Evolutionary conservation across 2,888 invertebrate genomes (phyloP), one percentile per base, ranked within the genome.

Genomic region (Agriotes lineatus): DNA sequence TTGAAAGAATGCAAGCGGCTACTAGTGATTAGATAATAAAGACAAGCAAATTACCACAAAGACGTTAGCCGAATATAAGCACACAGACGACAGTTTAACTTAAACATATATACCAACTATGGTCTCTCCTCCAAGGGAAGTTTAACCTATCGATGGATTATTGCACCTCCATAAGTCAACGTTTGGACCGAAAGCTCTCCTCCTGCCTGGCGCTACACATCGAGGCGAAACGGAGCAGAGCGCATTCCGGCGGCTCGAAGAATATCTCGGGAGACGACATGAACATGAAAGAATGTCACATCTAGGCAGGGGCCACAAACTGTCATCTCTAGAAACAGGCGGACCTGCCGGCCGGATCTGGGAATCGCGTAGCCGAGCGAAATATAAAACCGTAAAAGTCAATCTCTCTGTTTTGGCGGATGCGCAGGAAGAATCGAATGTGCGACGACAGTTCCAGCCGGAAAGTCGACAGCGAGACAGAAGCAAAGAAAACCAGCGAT

Each of bases 241-340:
- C 10, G 14, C 19, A 62, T 72, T 73, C 74, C 66, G 72, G 69
- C 69, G 73, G 69, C 73, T 70, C 70, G 69, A 65, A 25, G 7
- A 63, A 68, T 54, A 19, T 66, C 44, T 45, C 57, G 70, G 70
- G 73, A 77, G 77, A 78, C 77, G 76, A 79, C 77, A 77, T 79
- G 77, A 78, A 79, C 77, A 79, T 79, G 80, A 79, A 77, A 78
- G 74, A 75, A 76, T 79, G 75, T 78, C 78, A 80, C 80, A 79
- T 79, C 76, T 78, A 80, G 77, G 77, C 77, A 69, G 71, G 72
- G 69, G 62, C 68, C 61, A 66, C 71, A 67, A 69, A 70, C 71
- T 72, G 73, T 71, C 75, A 75, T 70, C 72, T 73, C 67, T 72
- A 73, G 72, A 72, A 73, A 70, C 60, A 59, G 65, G 62, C 61